Percentiles rank a stretch among this genome's conserved stretches.
phyloP scores from a whole-genome alignment of 2,888 invertebrate genomes.

The Drosophila mercatorum region DNA sequence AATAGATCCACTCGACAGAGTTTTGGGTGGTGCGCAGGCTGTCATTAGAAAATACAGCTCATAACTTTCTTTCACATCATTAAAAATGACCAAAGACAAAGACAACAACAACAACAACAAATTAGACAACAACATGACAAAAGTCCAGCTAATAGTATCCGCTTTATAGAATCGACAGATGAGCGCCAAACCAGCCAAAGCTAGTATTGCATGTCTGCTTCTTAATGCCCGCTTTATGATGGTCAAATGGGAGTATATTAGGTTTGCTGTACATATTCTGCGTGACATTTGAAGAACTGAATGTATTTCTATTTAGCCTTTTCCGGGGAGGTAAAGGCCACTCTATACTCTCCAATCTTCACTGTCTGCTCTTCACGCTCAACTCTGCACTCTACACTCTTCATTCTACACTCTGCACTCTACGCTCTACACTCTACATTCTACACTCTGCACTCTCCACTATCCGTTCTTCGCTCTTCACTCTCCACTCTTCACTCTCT shows the following conservation, averaged over 20 bases:
- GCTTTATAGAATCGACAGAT: constrained; percentile 44
- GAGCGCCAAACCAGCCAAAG: constrained; percentile 1
- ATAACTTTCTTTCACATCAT: constrained; percentile 78
- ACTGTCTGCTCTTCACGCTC: no score
- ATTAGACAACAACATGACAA: constrained; percentile 63
- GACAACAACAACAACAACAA: constrained; percentile 40
- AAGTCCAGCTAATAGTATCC: constrained; percentile 59
- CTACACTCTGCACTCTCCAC: no score
- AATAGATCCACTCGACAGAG: constrained; percentile 24
- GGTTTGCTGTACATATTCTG: background rate
- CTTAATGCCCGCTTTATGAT: background rate
- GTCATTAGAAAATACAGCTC: constrained; percentile 66
- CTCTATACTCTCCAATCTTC: no score
- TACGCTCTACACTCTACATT: no score
- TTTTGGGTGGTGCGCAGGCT: constrained; percentile 22
- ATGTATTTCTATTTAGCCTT: background rate
- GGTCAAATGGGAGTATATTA: background rate
- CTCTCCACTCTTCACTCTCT: no score
- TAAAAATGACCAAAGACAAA: constrained; percentile 51
- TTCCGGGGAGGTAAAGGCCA: no score
- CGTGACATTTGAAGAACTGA: background rate
- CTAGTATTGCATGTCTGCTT: constrained; percentile 43
- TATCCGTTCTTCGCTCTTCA: no score
- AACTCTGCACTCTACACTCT: no score
- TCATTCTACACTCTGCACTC: no score